Percentiles rank a stretch among this genome's conserved stretches.
Evolutionary conservation across 2,113 vertebrate species (phyloP).

Genomic region (Progne subis): DNA sequence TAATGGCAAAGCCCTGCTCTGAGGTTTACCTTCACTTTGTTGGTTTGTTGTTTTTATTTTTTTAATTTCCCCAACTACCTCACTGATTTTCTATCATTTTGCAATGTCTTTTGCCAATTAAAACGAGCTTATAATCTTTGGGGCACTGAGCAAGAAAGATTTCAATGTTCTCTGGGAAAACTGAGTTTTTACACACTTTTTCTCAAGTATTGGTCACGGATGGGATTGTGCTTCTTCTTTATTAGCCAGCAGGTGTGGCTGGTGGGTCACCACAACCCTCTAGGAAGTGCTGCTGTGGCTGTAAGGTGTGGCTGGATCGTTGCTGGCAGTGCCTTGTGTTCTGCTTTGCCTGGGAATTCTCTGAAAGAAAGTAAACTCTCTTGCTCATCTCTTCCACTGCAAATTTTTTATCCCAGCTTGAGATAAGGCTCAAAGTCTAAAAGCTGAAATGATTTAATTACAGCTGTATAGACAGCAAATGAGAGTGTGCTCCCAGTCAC

Average conservation of each 20-base stretch:
- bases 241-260: neutral
- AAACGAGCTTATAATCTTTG: neutral
- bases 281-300: neutral
- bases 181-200: neutral
- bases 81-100: neutral
- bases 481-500: neutral
- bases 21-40: neutral
- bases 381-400: neutral
- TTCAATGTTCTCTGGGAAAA: neutral
- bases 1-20: neutral
- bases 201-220: neutral
- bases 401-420: neutral
- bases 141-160: neutral
- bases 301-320: neutral
- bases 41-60: neutral
- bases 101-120: neutral
- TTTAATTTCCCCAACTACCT: neutral
- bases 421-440: neutral
- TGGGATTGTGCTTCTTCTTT: neutral
- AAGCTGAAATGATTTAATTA: constrained; percentile 40
- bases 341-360: neutral
- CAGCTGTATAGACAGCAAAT: constrained; percentile 2
- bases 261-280: neutral
- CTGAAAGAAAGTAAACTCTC: neutral
- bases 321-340: neutral